These are phyloP conservation scores for Eriosoma lanigerum DNA, from an alignment of 1,140 invertebrate species.

Conservation along the genomic window DNA sequence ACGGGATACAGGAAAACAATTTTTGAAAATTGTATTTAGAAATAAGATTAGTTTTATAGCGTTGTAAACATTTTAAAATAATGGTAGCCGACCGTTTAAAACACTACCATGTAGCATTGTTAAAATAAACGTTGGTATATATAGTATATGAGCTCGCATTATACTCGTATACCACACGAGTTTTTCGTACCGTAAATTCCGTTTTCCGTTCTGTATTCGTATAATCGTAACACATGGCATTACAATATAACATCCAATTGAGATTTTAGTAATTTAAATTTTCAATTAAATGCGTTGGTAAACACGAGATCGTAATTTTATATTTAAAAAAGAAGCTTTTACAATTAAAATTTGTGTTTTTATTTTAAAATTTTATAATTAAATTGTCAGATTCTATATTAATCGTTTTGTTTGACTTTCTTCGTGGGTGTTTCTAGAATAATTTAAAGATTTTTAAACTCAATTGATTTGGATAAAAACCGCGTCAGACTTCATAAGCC, in stretches of 20 bases:
- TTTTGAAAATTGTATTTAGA: too few relatives aligned
- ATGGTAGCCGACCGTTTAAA: background rate
- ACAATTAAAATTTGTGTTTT: too few relatives aligned
- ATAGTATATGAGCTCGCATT: background rate
- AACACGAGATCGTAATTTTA: background rate
- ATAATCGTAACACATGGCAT: background rate
- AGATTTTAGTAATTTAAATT: slow-evolving; percentile 8
- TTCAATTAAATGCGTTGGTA: background rate
- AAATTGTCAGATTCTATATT: background rate
- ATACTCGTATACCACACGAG: background rate
- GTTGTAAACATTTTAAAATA: too few relatives aligned
- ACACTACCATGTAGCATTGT: background rate
- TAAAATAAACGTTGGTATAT: background rate
- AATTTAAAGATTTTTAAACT: background rate
- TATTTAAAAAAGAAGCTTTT: background rate
- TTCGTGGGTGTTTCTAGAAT: slow-evolving; percentile 9
- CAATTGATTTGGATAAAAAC: background rate
- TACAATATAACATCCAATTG: background rate
- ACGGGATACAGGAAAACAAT: too few relatives aligned
- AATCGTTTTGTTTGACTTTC: background rate
- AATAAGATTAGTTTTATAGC: too few relatives aligned
- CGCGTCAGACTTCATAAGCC: background rate
- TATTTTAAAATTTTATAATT: background rate
- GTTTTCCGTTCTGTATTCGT: background rate
- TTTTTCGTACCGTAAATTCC: background rate